Conservation (phyloP, 2,888 invertebrate species). For the Panzeria rudis region DNA sequence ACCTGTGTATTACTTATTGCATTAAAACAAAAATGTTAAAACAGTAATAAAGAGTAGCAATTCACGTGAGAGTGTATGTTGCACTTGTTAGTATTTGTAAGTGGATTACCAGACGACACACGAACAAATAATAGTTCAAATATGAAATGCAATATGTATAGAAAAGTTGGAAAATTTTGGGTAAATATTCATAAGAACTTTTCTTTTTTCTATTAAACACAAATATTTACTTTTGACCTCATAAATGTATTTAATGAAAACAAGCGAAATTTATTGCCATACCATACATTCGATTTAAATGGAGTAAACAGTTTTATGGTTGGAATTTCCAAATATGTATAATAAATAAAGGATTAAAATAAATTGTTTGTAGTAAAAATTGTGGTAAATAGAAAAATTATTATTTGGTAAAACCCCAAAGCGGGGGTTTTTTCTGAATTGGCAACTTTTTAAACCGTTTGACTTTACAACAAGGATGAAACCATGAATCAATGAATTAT, state of each 20-base stretch:
- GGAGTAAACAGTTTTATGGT: neutral
- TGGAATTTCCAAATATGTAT: neutral
- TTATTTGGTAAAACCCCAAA: neutral
- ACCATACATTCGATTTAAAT: neutral
- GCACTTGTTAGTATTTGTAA: neutral
- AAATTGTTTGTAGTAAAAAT: neutral
- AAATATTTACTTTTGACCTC: conserved; percentile 8
- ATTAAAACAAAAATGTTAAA: neutral
- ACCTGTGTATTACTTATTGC: neutral
- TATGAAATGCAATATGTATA: neutral
- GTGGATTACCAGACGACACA: neutral
- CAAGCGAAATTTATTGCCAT: neutral
- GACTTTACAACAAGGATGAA: too few species aligned
- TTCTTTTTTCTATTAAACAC: neutral
- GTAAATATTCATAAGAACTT: neutral
- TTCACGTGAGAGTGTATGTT: neutral
- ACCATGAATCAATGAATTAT: too few species aligned
- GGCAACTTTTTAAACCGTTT: too few species aligned
- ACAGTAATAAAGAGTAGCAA: neutral
- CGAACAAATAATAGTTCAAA: neutral
- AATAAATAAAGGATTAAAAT: conserved; percentile 3
- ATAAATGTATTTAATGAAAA: conserved; percentile 15
- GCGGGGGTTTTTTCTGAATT: too few species aligned
- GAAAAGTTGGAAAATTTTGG: neutral
- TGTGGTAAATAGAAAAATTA: neutral